Evolutionary conservation across 2,113 vertebrate species (phyloP).

Genomic region (Bufo gargarizans): DNA sequence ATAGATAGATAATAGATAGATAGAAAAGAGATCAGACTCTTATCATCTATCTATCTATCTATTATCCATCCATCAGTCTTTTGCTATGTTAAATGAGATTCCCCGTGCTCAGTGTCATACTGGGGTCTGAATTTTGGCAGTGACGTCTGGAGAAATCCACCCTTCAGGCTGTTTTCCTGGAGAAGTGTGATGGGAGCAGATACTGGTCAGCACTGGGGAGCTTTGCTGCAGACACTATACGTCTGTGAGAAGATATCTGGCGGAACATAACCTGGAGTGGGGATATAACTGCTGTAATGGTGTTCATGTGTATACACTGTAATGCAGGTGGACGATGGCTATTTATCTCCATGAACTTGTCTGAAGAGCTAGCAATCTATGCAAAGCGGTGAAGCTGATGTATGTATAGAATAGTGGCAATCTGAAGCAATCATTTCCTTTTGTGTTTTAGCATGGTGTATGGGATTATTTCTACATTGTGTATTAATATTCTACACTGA

Average conservation of each 20-base stretch:
- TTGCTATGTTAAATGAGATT: neutral
- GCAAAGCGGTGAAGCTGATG: neutral
- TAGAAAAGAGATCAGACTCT: too few species aligned
- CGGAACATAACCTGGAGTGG: neutral
- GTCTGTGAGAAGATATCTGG: conserved; percentile 10
- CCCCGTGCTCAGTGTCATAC: neutral
- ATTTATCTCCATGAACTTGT: neutral
- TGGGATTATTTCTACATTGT: neutral
- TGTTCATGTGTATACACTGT: neutral
- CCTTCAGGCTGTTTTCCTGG: conserved; percentile 26
- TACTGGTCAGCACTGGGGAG: conserved; percentile 8
- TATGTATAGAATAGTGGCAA: neutral
- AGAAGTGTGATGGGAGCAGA: neutral
- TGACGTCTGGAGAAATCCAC: conserved; percentile 24
- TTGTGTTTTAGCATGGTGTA: neutral
- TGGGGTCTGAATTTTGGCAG: conserved; percentile 7
- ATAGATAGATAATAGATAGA: too few species aligned
- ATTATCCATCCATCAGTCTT: neutral
- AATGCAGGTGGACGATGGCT: neutral
- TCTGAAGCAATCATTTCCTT: neutral
- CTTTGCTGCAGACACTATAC: conserved; percentile 27
- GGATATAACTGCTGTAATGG: neutral
- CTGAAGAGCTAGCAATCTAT: conserved; percentile 24
- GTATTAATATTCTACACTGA: neutral
- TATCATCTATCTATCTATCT: conserved; percentile 6